Conservation (phyloP, 2,888 invertebrate genomes). For the Tipula helvola region DNA sequence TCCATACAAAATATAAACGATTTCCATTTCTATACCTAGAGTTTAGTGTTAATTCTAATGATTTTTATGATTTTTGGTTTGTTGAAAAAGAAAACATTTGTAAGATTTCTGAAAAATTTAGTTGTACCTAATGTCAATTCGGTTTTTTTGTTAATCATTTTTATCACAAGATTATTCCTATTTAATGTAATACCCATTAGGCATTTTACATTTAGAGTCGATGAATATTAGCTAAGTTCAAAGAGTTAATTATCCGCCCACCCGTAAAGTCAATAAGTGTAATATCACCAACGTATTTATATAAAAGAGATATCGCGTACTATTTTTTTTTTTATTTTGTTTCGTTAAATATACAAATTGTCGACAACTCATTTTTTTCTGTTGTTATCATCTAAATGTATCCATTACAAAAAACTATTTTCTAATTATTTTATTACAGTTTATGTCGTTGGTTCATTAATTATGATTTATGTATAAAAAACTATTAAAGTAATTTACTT, state of each 20-base stretch:
- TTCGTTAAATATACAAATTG: not conserved
- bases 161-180: no score
- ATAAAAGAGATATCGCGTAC: not conserved
- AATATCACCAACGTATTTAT: no score
- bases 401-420: not conserved
- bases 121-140: no score
- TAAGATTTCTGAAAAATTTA: no score
- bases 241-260: not conserved
- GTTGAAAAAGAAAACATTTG: no score
- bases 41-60: no score
- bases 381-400: not conserved
- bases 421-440: not conserved
- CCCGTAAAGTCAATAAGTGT: not conserved
- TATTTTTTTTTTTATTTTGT: not conserved
- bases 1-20: no score
- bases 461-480: not conserved
- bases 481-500: not conserved
- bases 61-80: no score
- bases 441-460: not conserved
- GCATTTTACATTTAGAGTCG: no score
- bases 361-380: not conserved
- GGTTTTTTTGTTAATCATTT: no score
- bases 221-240: not conserved
- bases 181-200: no score
- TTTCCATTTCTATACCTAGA: no score